These are phyloP conservation scores for Standfussiana lucernea DNA, from an alignment of 2,888 invertebrate genomes.

Conservation along the genomic window DNA sequence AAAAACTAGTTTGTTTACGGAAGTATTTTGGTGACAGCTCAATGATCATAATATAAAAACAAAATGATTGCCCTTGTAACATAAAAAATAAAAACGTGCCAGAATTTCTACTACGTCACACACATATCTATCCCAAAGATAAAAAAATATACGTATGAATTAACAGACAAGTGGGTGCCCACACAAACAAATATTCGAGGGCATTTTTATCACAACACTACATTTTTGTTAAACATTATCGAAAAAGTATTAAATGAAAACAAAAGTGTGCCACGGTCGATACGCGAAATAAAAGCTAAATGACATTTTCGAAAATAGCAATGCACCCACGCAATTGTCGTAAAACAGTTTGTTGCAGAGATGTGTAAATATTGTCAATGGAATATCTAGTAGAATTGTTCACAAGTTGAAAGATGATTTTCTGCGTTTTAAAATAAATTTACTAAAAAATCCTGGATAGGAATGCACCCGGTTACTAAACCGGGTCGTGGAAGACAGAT, in stretches of 20 bases:
- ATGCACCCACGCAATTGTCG: conserved; percentile 54
- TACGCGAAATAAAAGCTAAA: conserved; percentile 60
- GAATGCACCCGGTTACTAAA: too few relatives aligned
- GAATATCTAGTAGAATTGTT: conserved; percentile 7
- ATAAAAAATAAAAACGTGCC: background rate
- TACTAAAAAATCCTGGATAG: too few relatives aligned
- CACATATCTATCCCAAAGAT: too few relatives aligned
- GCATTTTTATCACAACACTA: conserved; percentile 22
- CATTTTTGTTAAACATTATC: conserved; percentile 26
- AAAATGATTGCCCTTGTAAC: background rate
- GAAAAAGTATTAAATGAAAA: conserved; percentile 30
- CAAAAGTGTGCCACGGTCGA: conserved; percentile 70
- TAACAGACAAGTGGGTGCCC: conserved; percentile 21
- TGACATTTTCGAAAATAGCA: conserved; percentile 69
- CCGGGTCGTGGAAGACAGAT: background rate
- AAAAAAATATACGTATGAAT: background rate
- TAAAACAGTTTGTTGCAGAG: conserved; percentile 46
- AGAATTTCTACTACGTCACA: background rate
- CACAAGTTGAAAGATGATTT: background rate
- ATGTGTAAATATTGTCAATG: conserved; percentile 53
- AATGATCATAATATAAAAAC: conserved; percentile 14
- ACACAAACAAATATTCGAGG: conserved; percentile 28
- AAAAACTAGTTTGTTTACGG: conserved; percentile 16
- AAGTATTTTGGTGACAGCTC: conserved; percentile 25
- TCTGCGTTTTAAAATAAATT: background rate